Percentiles rank a stretch among this genome's conserved stretches.
phyloP scores from a whole-genome alignment of 2,797 vertebrate species.

The Myoxocephalus aenaeus region DNA sequence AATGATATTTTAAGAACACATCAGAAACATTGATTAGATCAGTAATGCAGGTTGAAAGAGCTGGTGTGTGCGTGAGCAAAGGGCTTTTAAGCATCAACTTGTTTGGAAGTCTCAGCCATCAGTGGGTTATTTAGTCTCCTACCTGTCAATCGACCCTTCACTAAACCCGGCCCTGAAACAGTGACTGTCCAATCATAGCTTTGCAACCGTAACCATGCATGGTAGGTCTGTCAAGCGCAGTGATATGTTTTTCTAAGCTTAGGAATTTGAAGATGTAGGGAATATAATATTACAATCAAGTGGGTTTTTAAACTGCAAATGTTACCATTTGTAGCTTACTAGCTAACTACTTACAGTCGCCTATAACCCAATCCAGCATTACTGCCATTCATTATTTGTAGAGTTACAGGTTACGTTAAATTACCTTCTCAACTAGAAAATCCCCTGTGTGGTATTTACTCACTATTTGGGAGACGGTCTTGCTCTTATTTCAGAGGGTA shows the following conservation, averaged over 20 bases:
- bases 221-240: neutral
- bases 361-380: neutral
- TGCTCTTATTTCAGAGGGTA: no score
- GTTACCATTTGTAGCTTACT: neutral
- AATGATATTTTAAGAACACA: slow-evolving; percentile 54
- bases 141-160: neutral
- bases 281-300: neutral
- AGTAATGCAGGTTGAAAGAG: slow-evolving; percentile 35
- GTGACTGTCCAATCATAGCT: neutral
- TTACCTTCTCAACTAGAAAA: neutral
- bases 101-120: slow-evolving; percentile 12
- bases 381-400: neutral
- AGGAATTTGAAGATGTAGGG: neutral
- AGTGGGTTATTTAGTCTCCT: neutral
- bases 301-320: neutral
- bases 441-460: no score
- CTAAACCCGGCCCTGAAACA: neutral
- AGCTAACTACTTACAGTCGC: neutral
- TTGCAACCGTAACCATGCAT: neutral
- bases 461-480: no score
- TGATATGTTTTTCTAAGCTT: neutral
- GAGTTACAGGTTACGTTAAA: neutral
- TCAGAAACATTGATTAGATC: slow-evolving; percentile 55
- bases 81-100: slow-evolving; percentile 33
- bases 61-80: neutral